A percentile compares a stretch with the other conserved stretches of the same genome.
These are phyloP conservation scores for Amiota mariae DNA, from an alignment of 2,888 invertebrate genomes.

Conservation along the genomic window DNA sequence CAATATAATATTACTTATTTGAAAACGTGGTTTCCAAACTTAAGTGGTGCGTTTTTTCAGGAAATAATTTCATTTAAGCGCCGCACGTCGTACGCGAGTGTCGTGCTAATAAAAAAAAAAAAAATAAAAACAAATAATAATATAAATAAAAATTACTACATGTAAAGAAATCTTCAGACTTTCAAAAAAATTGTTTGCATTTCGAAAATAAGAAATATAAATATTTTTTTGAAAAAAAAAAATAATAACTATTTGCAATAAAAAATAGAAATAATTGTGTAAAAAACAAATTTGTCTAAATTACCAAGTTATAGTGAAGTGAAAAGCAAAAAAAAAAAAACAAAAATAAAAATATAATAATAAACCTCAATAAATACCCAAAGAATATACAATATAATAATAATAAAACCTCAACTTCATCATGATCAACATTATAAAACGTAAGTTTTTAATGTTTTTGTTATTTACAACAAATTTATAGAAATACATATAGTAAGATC, in stretches of 20 bases:
- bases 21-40: neutral
- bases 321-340: neutral
- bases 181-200: too few species aligned
- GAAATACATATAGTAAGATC: slow-evolving; percentile 5
- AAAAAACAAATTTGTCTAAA: too few species aligned
- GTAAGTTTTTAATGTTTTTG: slow-evolving; percentile 12
- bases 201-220: too few species aligned
- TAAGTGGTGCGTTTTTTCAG: slow-evolving; percentile 23
- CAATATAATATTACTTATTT: slow-evolving; percentile 1
- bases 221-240: too few species aligned
- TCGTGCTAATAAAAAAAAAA: neutral
- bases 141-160: slow-evolving; percentile 1
- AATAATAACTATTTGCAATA: too few species aligned
- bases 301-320: too few species aligned
- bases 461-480: neutral
- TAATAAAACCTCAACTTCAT: neutral
- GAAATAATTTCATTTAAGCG: slow-evolving; percentile 43
- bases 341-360: too few species aligned
- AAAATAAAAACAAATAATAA: neutral
- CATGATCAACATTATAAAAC: slow-evolving; percentile 9
- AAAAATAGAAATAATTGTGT: too few species aligned
- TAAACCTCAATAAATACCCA: too few species aligned
- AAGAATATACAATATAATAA: too few species aligned
- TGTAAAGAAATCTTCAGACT: neutral
- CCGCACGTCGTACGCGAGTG: slow-evolving; percentile 28